Evolutionary conservation across 2,888 invertebrate species (phyloP), one percentile per base, ranked within the genome.

Genomic region (Caenorhabditis panamensis): DNA sequence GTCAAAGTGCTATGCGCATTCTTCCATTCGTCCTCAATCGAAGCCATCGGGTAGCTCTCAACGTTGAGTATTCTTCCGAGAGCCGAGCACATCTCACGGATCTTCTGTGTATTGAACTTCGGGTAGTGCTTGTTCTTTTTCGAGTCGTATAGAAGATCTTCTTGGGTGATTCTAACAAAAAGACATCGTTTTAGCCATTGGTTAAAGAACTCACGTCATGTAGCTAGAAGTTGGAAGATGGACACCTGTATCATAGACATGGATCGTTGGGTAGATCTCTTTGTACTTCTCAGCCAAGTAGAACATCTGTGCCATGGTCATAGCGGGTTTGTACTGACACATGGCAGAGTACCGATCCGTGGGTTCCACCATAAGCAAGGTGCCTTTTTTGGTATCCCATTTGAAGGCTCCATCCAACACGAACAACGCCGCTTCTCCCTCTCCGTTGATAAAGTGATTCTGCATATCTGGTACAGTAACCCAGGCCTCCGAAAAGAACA

Each of bases 1-100:
- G n/a, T n/a, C n/a, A n/a, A n/a, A n/a, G n/a, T n/a, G n/a, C n/a
- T n/a, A n/a, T n/a, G n/a, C n/a, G n/a, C 18, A 53, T 2, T 16
- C 3, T 26, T 22, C 11, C 26, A 66, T 28, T 66, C 66, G 6
- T 56, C 41, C 54, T 66, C 26, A 11, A 56, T 54, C 9, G 66
- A 41, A 0, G 20, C 54, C 26, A 66, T 6, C 18, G 66, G 66
- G 22, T 41, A 44, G 18, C 66, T 66, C 24, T 66, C 28, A 11
- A 66, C 66, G 44, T 54, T 28, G 28, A 66, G 37, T 13, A 66
- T 44, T 11, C 44, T 66, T 24, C 66, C 66, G 26, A 66, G 51
- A 1, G 26, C 0, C 2, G n/a, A 9, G 44, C 66, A 66, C 13
- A n/a, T n/a, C 5, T 54, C 44, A 16, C 26, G 20, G 11, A 53